Conservation (phyloP, 37 sponge, comb jelly and placozoan species). For the Petrosia ficiformis region DNA sequence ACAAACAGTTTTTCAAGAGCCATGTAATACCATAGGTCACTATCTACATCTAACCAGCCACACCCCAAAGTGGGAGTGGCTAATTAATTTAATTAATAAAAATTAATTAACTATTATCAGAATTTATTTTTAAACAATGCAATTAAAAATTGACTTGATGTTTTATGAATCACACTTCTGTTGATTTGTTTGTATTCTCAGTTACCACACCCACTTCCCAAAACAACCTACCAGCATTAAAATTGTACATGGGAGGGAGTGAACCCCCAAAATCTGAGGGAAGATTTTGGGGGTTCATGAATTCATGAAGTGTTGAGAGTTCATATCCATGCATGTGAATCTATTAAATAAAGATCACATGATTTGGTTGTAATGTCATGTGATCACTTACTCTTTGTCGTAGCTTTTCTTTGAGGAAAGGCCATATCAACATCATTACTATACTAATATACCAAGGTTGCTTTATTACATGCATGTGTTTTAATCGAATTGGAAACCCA, state of each 20-base stretch:
- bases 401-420: slow-evolving; percentile 72
- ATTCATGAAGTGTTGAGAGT: slow-evolving; percentile 24
- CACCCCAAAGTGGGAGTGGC: too few relatives aligned
- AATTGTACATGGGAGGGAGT: background rate
- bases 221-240: background rate
- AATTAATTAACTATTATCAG: too few relatives aligned
- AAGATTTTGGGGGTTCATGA: slow-evolving; percentile 23
- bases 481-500: slow-evolving; percentile 46
- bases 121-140: too few relatives aligned
- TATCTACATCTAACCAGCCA: too few relatives aligned
- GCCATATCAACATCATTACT: slow-evolving; percentile 32
- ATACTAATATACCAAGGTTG: slow-evolving; percentile 57
- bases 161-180: too few relatives aligned
- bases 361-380: too few relatives aligned
- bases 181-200: too few relatives aligned
- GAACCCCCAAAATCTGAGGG: slow-evolving; percentile 54
- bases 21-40: too few relatives aligned
- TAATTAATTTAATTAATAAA: too few relatives aligned
- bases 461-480: slow-evolving; percentile 48
- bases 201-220: background rate
- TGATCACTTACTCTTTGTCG: slow-evolving; percentile 40
- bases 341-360: too few relatives aligned
- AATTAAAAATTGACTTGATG: too few relatives aligned
- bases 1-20: too few relatives aligned
- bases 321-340: slow-evolving; percentile 46